Percentiles rank a stretch among this genome's conserved stretches.
Evolutionary conservation across 1,140 invertebrate genomes (phyloP).

Genomic region (Caenorhabditis briggsae): DNA sequence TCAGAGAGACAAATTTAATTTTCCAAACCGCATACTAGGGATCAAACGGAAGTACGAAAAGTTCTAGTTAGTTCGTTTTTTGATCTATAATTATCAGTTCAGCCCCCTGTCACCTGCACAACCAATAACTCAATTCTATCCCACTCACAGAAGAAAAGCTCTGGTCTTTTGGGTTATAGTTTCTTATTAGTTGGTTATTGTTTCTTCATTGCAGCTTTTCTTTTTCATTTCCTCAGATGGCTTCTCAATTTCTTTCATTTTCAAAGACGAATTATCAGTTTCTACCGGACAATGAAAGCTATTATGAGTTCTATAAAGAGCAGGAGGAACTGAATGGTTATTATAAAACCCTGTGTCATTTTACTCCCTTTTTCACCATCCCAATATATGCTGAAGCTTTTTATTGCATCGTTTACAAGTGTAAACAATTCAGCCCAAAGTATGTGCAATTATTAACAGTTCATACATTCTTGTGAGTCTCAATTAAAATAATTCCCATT

Average conservation of each 20-base stretch:
- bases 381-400: neutral
- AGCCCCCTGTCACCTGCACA: neutral
- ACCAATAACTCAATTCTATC: neutral
- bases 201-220: neutral
- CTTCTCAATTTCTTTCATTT: neutral
- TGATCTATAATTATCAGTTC: slow-evolving; percentile 14
- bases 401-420: slow-evolving; percentile 8
- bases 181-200: no score
- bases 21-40: neutral
- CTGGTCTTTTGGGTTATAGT: neutral
- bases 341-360: slow-evolving; percentile 10
- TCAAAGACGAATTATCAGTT: neutral
- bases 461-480: slow-evolving; percentile 17
- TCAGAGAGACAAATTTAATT: neutral
- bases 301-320: neutral
- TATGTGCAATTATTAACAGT: neutral
- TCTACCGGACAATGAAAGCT: slow-evolving; percentile 24
- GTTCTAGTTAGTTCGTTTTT: neutral
- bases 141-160: neutral
- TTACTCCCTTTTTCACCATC: neutral
- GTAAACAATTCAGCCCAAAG: slow-evolving; percentile 40
- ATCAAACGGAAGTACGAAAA: neutral
- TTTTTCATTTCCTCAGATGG: neutral
- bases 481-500: neutral
- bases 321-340: neutral